Base-by-base conservation (phyloP, 2,113 vertebrate species). In the Planiliza haematocheilus region DNA sequence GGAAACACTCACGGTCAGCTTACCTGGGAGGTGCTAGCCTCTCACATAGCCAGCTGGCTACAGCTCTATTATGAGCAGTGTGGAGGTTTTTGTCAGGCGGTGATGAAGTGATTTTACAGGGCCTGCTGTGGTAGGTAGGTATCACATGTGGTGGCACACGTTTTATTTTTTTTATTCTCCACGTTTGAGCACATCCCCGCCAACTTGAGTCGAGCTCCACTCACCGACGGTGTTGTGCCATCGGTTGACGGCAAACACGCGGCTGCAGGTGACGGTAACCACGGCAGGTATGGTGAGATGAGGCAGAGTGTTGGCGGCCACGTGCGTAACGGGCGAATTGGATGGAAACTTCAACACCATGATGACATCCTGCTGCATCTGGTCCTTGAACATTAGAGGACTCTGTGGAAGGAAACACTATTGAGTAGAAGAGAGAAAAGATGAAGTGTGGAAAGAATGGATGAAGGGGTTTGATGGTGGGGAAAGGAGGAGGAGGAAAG, bases 331-430 rank as follows among this genome's bases (percentile, higher is more conserved):
- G 0, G 97, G 97, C 7, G 98, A 99, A 82, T 99, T 99, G 39
- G 97, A 99, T 2, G 98, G 98, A 71, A 99, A 99, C 95, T 99
- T 99, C 73, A 99, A 92, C 90, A 99, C 98, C 97, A 99, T 99
- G 87, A 99, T 97, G 83, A 99, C 98, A 81, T 99, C 98, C 93
- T 98, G 97, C 90, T 99, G 98, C 97, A 99, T 97, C 94, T 99
- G 98, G 92, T 99, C 98, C 94, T 99, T 98, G 93, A 99, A 99
- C 97, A 99, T 98, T 91, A 99, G 97, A 0, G 97, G 96, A 82
- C 97, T 99, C 97, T 99, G 97, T 89, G 95, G 96, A 94, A 97
- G 97, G 96, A 99, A 98, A 97, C 96, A 98, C 97, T 98, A 92
- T 95, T 96, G 94, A 96, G 93, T 92, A 95, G 93, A 95, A 84